Evolutionary conservation across 92 coral and sea anemone species (phyloP).

Genomic region (Actinostola sp.): DNA sequence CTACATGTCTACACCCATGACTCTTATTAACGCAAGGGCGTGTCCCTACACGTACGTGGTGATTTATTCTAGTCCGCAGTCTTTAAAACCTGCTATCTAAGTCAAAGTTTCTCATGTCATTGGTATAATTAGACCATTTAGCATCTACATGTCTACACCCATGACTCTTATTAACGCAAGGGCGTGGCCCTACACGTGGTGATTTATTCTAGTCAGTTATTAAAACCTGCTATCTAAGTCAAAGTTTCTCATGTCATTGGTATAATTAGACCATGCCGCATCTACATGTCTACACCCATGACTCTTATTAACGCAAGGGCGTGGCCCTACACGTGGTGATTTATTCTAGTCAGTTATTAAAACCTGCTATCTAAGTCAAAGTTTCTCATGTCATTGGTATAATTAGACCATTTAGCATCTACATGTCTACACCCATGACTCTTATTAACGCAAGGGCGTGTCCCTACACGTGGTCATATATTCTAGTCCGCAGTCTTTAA

Average conservation of each 20-base stretch:
- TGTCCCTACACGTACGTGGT: no score
- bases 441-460: no score
- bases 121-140: slow-evolving; percentile 26
- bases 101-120: slow-evolving; percentile 47
- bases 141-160: slow-evolving; percentile 90
- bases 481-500: no score
- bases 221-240: no score
- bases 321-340: slow-evolving; percentile 57
- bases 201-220: slow-evolving; percentile 4
- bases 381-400: slow-evolving; percentile 46
- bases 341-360: slow-evolving; percentile 42
- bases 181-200: no score
- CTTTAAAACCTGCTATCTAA: no score
- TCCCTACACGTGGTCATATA: slow-evolving; percentile 29
- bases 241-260: slow-evolving; percentile 57
- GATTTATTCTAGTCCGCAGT: slow-evolving; percentile 3
- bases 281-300: slow-evolving; percentile 81
- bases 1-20: slow-evolving; percentile 63
- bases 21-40: no score
- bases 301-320: slow-evolving; percentile 53
- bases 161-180: no score
- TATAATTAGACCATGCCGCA: slow-evolving; percentile 66
- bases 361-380: slow-evolving; percentile 7
- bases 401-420: no score
- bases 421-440: slow-evolving; percentile 91